These are phyloP conservation scores for Balearica regulorum DNA, from an alignment of 2,797 vertebrate genomes.

Conservation along the genomic window DNA sequence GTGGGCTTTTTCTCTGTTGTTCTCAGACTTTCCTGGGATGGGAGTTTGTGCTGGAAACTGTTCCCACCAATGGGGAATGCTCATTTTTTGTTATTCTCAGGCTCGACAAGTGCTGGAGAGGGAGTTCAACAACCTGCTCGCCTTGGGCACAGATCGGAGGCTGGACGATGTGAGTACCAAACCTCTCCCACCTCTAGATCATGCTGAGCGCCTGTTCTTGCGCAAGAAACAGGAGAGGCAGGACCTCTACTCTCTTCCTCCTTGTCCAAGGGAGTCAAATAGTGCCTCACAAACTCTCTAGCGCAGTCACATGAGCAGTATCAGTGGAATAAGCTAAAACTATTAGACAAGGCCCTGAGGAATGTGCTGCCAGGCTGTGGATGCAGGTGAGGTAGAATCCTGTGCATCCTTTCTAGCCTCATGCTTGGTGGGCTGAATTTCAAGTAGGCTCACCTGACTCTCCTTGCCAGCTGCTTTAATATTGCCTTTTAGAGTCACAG, in stretches of 20 bases:
- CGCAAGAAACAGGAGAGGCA: background rate
- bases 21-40: background rate
- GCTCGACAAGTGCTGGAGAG: slow-evolving; percentile 95
- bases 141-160: slow-evolving; percentile 90
- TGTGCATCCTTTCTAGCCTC: background rate
- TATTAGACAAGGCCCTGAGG: background rate
- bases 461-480: background rate
- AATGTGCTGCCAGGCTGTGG: background rate
- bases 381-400: background rate
- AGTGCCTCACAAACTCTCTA: background rate
- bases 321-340: background rate
- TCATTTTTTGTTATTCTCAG: slow-evolving; percentile 66
- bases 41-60: background rate
- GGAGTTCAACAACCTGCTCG: slow-evolving; percentile 94
- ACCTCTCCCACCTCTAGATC: background rate
- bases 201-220: background rate
- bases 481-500: background rate
- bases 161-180: slow-evolving; percentile 86
- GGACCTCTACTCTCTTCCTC: background rate
- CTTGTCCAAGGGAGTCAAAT: background rate
- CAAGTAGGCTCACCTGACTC: background rate
- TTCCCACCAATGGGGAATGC: background rate
- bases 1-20: background rate
- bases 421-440: background rate
- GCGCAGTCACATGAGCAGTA: background rate